Evolutionary conservation across 2,113 vertebrate species (phyloP).

Genomic region (Syrrhaptes paradoxus): DNA sequence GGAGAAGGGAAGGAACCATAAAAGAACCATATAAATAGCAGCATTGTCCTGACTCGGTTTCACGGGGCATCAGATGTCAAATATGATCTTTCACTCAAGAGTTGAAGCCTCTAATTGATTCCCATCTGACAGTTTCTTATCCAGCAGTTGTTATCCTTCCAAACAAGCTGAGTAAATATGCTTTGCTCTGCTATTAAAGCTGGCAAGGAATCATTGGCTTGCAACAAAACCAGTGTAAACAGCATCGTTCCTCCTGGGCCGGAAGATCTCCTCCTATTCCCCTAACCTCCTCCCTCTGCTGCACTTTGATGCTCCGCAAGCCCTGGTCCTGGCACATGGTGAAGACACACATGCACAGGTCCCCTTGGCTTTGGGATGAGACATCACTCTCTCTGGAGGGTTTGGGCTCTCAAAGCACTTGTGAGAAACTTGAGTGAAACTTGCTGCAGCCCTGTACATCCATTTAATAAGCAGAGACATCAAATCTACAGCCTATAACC

Average conservation of each 20-base stretch:
- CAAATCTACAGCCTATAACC: background rate
- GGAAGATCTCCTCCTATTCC: background rate
- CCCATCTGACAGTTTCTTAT: conserved; percentile 49
- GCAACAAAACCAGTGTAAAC: conserved; percentile 24
- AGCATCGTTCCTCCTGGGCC: background rate
- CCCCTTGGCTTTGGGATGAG: background rate
- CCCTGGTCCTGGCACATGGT: fast-evolving
- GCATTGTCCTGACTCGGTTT: conserved; percentile 9
- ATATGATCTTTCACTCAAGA: background rate
- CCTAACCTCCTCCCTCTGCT: background rate
- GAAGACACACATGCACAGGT: background rate
- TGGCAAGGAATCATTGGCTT: background rate
- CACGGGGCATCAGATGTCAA: conserved; percentile 15
- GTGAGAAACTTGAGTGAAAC: background rate
- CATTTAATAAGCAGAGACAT: background rate
- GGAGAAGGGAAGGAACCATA: background rate
- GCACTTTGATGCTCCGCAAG: background rate
- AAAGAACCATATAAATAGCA: background rate
- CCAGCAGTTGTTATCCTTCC: conserved; percentile 9
- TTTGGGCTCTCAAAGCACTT: background rate
- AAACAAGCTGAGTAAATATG: conserved; percentile 60
- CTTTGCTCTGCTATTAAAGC: conserved; percentile 10
- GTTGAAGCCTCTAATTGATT: conserved; percentile 49
- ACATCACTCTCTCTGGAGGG: background rate
- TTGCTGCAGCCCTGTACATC: background rate